A percentile compares a stretch with the other conserved stretches of the same genome.
phyloP scores from a whole-genome alignment of 2,888 invertebrate genomes.

The Scaptomyza cyrtandrae region DNA sequence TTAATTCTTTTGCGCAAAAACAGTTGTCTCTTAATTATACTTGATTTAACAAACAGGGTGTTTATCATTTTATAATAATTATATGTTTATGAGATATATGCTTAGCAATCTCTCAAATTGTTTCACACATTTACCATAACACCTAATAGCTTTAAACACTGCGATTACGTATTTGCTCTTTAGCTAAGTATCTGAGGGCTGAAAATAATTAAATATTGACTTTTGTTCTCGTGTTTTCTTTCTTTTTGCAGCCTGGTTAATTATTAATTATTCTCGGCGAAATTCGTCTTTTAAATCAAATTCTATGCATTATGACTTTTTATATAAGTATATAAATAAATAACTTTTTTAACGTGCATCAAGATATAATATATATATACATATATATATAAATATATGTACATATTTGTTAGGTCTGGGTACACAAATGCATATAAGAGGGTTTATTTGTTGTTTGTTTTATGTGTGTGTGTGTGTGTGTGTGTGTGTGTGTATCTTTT shows the following conservation, averaged over 20 bases:
- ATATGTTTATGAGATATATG: conserved; percentile 23
- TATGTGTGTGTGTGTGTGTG: conserved; percentile 4
- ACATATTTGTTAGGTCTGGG: conserved; percentile 23
- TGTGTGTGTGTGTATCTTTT: conserved; percentile 2
- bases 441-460: conserved; percentile 17
- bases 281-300: conserved; percentile 45
- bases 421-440: conserved; percentile 56
- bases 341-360: conserved; percentile 15
- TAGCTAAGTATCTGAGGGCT: conserved; percentile 11
- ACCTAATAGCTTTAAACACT: conserved; percentile 11
- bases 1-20: conserved; percentile 5
- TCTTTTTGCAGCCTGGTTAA: conserved; percentile 7
- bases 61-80: conserved; percentile 2
- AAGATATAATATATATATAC: background rate
- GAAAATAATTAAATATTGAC: too few relatives aligned
- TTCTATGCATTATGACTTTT: conserved; percentile 31
- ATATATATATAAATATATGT: conserved; percentile 6
- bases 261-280: conserved; percentile 37
- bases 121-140: conserved; percentile 47
- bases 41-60: conserved; percentile 8
- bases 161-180: conserved; percentile 15
- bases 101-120: conserved; percentile 60
- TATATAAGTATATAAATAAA: conserved; percentile 24
- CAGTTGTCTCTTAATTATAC: background rate
- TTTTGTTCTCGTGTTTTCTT: background rate